Percentiles rank a stretch among this genome's conserved stretches.
These are phyloP conservation scores for Drosophila paranaensis DNA, from an alignment of 2,888 invertebrate genomes.

Conservation along the genomic window DNA sequence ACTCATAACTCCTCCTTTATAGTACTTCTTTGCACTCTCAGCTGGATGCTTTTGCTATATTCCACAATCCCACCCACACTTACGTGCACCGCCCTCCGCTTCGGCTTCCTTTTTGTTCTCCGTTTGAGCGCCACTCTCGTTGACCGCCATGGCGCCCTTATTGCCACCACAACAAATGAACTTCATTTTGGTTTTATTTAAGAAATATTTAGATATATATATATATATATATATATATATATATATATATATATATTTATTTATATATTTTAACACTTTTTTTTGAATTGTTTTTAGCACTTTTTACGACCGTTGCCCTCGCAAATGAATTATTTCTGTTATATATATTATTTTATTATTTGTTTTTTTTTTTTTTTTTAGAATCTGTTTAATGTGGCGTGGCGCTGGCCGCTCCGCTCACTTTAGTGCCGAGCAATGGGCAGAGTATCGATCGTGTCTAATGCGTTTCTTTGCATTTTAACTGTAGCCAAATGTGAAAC, in stretches of 20 bases:
- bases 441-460: conserved; percentile 29
- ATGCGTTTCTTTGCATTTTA: conserved; percentile 55
- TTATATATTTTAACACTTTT: background rate
- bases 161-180: conserved; percentile 57
- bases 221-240: too few species aligned
- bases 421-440: conserved; percentile 29
- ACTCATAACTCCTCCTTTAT: too few species aligned
- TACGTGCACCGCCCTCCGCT: conserved; percentile 48
- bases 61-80: conserved; percentile 6
- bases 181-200: conserved; percentile 42
- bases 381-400: conserved; percentile 47
- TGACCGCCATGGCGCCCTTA: conserved; percentile 49
- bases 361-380: background rate
- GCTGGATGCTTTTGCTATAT: background rate
- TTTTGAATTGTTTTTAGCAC: conserved; percentile 6
- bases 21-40: background rate
- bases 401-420: conserved; percentile 23
- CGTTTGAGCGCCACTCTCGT: conserved; percentile 11
- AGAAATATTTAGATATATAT: background rate
- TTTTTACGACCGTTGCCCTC: conserved; percentile 24
- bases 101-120: conserved; percentile 58
- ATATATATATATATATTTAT: conserved; percentile 8
- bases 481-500: conserved; percentile 22
- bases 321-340: conserved; percentile 24
- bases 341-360: background rate